phyloP scores from a whole-genome alignment of 2,888 invertebrate genomes.

The Onthophagus sagittarius region DNA sequence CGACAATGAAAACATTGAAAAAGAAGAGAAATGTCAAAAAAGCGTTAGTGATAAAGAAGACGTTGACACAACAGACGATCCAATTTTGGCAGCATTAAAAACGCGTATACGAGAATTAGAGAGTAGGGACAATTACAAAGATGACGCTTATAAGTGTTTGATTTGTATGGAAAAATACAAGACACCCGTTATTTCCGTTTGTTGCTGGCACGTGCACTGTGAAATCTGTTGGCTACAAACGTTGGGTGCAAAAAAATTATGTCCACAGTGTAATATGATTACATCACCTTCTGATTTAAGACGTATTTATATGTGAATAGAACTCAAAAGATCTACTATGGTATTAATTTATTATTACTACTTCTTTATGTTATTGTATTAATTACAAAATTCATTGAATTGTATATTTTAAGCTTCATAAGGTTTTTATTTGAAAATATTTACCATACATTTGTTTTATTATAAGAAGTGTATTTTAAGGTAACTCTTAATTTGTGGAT shows the following conservation, averaged over 20 bases:
- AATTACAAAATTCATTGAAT: too few species aligned
- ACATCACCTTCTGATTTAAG: conserved; percentile 83
- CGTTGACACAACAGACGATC: conserved; percentile 40
- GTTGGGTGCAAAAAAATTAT: conserved; percentile 81
- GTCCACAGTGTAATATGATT: conserved; percentile 92
- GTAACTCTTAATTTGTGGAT: too few species aligned
- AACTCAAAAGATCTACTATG: not conserved
- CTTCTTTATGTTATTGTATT: not conserved
- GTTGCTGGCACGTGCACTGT: conserved; percentile 97
- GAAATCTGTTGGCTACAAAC: conserved; percentile 77
- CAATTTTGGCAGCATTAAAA: conserved; percentile 70
- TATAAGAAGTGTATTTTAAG: too few species aligned
- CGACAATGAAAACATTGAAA: conserved; percentile 36
- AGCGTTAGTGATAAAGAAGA: conserved; percentile 18
- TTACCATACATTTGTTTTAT: too few species aligned
- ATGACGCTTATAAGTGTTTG: conserved; percentile 74
- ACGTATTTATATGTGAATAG: conserved; percentile 76
- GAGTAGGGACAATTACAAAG: conserved; percentile 52
- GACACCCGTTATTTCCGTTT: conserved; percentile 86
- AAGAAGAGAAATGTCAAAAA: conserved; percentile 2
- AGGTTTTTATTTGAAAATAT: too few species aligned
- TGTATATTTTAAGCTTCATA: too few species aligned
- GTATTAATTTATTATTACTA: not conserved
- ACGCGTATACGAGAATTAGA: conserved; percentile 74
- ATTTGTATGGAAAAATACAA: conserved; percentile 84